Conservation (phyloP, 2,888 invertebrate genomes). For the Meiosimyza decipiens region DNA sequence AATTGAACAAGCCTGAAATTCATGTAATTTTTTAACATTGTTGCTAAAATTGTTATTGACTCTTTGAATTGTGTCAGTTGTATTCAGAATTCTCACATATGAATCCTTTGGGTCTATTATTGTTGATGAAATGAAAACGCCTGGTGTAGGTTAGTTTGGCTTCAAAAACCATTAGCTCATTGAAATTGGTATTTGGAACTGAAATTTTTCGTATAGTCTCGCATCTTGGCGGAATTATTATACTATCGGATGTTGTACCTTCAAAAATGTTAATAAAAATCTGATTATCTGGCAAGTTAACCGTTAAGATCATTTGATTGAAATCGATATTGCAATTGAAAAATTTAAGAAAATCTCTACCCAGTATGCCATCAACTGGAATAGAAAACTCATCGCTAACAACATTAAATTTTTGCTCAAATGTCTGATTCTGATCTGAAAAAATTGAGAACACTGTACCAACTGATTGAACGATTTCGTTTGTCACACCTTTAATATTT, state of each 20-base stretch:
- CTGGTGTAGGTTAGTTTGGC: neutral
- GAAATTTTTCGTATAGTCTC: neutral
- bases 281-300: too few species aligned
- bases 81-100: constrained; percentile 2
- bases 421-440: too few species aligned
- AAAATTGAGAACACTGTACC: too few species aligned
- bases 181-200: neutral
- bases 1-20: neutral
- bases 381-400: too few species aligned
- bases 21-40: neutral
- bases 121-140: neutral
- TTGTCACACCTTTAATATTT: neutral
- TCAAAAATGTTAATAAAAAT: too few species aligned
- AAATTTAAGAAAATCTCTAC: too few species aligned
- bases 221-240: neutral
- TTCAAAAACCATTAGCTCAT: neutral
- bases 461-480: too few species aligned
- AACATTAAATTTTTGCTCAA: too few species aligned
- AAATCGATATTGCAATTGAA: too few species aligned
- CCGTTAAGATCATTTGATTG: too few species aligned
- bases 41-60: constrained; percentile 3
- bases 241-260: neutral
- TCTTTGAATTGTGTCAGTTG: neutral
- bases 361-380: too few species aligned
- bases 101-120: neutral